Percentiles rank a stretch among this genome's conserved stretches.
phyloP scores from a whole-genome alignment of 1,140 invertebrate genomes.

The Rhopalosiphum maidis region DNA sequence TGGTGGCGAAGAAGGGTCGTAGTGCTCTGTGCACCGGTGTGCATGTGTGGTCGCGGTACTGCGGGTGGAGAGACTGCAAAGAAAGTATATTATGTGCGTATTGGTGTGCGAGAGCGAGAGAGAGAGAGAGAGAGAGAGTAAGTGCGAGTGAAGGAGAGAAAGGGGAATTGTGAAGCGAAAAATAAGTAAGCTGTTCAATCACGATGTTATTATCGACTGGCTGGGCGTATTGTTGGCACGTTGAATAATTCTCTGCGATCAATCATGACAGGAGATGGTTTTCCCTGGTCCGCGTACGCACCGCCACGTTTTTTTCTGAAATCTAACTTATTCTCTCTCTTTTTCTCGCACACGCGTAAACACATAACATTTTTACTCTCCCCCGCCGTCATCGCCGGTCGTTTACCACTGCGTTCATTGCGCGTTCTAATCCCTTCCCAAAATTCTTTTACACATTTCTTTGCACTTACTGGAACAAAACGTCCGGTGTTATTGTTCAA shows the following conservation, averaged over 20 bases:
- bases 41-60: background rate
- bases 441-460: background rate
- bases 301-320: background rate
- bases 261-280: slow-evolving; percentile 43
- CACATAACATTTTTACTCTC: background rate
- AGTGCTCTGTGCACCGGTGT: background rate
- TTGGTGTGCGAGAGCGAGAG: background rate
- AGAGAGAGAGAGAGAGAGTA: background rate
- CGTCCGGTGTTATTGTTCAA: background rate
- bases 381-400: background rate
- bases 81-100: background rate
- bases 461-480: background rate
- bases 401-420: background rate
- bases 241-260: slow-evolving; percentile 50
- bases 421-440: background rate
- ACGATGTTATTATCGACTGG: slow-evolving; percentile 50
- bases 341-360: background rate
- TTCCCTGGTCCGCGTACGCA: background rate
- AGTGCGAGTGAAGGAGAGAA: background rate
- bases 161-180: slow-evolving; percentile 22
- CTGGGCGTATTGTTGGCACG: slow-evolving; percentile 48
- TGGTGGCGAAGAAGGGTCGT: background rate
- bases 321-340: background rate
- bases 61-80: background rate
- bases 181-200: slow-evolving; percentile 52